These are phyloP conservation scores for Pegoplata infirma DNA, from an alignment of 2,888 invertebrate genomes.

Conservation along the genomic window DNA sequence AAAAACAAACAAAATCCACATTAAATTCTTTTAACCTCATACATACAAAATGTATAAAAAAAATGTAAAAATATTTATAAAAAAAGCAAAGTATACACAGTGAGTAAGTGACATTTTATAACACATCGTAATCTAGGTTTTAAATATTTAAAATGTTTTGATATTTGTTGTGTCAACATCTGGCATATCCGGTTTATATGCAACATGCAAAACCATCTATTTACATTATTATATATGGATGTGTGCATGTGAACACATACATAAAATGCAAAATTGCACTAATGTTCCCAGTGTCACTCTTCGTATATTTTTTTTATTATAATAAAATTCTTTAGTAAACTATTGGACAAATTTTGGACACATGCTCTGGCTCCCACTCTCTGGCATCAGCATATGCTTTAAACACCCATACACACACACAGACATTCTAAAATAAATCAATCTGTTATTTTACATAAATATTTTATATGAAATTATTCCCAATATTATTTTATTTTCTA, in stretches of 20 bases:
- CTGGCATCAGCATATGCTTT: not conserved
- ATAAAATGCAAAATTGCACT: conserved; percentile 28
- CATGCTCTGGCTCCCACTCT: not conserved
- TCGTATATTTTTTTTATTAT: not conserved
- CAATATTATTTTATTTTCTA: conserved; percentile 25
- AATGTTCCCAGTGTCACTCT: not conserved
- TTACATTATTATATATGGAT: conserved; percentile 17
- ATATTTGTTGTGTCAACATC: conserved; percentile 40
- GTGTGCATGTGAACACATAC: too few species aligned
- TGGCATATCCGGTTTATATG: not conserved
- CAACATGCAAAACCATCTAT: not conserved
- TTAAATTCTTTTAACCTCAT: not conserved
- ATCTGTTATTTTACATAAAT: conserved; percentile 26
- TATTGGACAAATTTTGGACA: not conserved
- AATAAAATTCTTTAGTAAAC: not conserved
- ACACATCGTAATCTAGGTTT: conserved; percentile 38
- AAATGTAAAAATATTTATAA: too few species aligned
- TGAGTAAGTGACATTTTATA: conserved; percentile 27
- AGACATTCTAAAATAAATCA: conserved; percentile 4
- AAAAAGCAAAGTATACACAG: too few species aligned
- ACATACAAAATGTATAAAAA: not conserved
- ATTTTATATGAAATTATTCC: conserved; percentile 23
- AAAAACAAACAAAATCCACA: not conserved
- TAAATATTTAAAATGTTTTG: conserved; percentile 47
- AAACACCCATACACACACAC: not conserved